phyloP scores from a whole-genome alignment of 2,113 vertebrate genomes.

The Dicaeum eximium region DNA sequence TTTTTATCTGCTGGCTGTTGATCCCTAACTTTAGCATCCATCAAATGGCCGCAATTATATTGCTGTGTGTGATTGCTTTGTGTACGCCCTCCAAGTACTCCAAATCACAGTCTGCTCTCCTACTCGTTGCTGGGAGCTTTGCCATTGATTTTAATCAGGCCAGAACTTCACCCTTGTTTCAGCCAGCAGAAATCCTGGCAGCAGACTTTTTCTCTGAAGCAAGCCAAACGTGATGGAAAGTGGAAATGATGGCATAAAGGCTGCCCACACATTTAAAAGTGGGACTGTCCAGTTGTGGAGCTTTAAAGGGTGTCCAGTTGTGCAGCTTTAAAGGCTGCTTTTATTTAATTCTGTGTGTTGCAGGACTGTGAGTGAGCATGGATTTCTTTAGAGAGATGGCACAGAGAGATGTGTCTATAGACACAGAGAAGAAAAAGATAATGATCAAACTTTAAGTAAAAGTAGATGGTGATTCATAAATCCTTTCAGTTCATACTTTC shows the following conservation, averaged over 20 bases:
- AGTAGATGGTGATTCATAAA: not conserved
- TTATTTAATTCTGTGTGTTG: not conserved
- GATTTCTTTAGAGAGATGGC: not conserved
- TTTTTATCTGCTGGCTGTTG: slow-evolving; percentile 4
- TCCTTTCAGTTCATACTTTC: not conserved
- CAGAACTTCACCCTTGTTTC: slow-evolving; percentile 32
- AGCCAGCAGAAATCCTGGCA: slow-evolving; percentile 42
- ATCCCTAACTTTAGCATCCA: slow-evolving; percentile 22
- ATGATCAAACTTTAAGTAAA: not conserved
- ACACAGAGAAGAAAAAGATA: not conserved
- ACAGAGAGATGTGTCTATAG: not conserved
- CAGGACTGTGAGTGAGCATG: not conserved
- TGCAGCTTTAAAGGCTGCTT: not conserved
- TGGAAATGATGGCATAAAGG: not conserved
- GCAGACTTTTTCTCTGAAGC: not conserved
- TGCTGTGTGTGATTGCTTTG: slow-evolving; percentile 16
- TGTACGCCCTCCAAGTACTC: not conserved
- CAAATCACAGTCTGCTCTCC: slow-evolving; percentile 21
- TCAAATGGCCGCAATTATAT: not conserved
- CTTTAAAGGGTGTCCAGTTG: not conserved
- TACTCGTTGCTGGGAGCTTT: not conserved
- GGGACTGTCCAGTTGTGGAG: not conserved
- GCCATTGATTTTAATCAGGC: slow-evolving; percentile 31
- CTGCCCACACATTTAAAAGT: not conserved
- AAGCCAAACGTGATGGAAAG: not conserved